A percentile compares a stretch with the other conserved stretches of the same genome.
Evolutionary conservation across 2,797 vertebrate species (phyloP).

Genomic region (Thamnophis elegans): DNA sequence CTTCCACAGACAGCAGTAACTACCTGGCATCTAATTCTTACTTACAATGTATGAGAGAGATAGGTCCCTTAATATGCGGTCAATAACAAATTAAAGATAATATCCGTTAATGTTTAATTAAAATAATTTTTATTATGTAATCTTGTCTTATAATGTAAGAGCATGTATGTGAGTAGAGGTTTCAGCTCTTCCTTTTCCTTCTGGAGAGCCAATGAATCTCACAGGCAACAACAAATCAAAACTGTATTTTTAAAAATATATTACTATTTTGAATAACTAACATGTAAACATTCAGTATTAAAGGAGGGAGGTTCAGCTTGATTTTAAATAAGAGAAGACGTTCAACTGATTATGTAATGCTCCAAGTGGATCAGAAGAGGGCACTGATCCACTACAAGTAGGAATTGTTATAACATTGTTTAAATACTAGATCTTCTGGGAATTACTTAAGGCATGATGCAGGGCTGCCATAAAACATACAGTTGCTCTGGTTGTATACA

Average conservation of each 20-base stretch:
- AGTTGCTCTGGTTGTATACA: background rate
- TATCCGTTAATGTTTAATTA: background rate
- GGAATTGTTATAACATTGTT: background rate
- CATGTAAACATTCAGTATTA: background rate
- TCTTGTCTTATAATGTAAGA: background rate
- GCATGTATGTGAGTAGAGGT: background rate
- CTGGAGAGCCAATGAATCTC: background rate
- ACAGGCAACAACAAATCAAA: background rate
- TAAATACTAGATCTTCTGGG: background rate
- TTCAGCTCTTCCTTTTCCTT: background rate
- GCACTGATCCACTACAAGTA: background rate
- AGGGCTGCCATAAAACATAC: background rate
- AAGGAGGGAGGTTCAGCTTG: background rate
- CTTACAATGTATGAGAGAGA: background rate
- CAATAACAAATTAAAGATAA: background rate
- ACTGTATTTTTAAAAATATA: background rate
- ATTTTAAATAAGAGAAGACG: background rate
- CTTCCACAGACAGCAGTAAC: background rate
- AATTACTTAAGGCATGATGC: background rate
- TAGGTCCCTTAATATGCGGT: background rate
- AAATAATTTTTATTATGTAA: background rate
- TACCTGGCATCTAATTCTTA: background rate
- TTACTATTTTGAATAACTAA: background rate
- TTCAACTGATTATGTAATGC: background rate
- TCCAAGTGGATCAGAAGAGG: background rate